Percentiles rank a stretch among this genome's conserved stretches.
These are phyloP conservation scores for Vesta saturnalis DNA, from an alignment of 2,888 invertebrate species.

Conservation along the genomic window DNA sequence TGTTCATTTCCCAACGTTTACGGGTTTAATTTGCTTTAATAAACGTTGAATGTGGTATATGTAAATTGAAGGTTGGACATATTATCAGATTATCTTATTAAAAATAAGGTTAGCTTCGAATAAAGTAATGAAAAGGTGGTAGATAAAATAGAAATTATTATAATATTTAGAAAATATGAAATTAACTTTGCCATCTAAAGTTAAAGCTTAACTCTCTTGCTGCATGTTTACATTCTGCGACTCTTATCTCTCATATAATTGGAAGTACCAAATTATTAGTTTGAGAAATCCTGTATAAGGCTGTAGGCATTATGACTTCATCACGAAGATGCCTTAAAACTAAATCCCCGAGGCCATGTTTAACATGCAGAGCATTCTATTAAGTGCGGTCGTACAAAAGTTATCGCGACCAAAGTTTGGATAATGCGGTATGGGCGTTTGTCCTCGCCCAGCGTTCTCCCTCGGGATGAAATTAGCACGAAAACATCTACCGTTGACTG, in stretches of 20 bases:
- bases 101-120: too few relatives aligned
- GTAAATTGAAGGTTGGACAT: too few relatives aligned
- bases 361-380: slow-evolving; percentile 43
- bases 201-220: slow-evolving; percentile 18
- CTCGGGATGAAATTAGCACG: slow-evolving; percentile 36
- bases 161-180: slow-evolving; percentile 20
- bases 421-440: slow-evolving; percentile 42
- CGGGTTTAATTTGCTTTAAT: too few relatives aligned
- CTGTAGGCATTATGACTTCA: slow-evolving; percentile 37
- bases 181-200: slow-evolving; percentile 34
- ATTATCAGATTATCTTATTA: too few relatives aligned
- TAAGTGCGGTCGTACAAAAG: slow-evolving; percentile 44
- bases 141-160: neutral
- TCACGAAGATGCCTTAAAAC: slow-evolving; percentile 38
- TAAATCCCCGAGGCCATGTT: slow-evolving; percentile 40
- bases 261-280: slow-evolving; percentile 40
- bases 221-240: slow-evolving; percentile 29
- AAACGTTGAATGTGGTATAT: too few relatives aligned
- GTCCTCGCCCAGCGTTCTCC: slow-evolving; percentile 39
- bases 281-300: slow-evolving; percentile 38
- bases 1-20: too few relatives aligned
- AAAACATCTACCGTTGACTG: slow-evolving; percentile 37
- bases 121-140: too few relatives aligned
- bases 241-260: slow-evolving; percentile 34
- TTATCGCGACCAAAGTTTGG: slow-evolving; percentile 43